Percentiles rank a stretch among this genome's conserved stretches.
Conservation (phyloP, 2,113 vertebrate species). For the Dasyurus viverrinus region DNA sequence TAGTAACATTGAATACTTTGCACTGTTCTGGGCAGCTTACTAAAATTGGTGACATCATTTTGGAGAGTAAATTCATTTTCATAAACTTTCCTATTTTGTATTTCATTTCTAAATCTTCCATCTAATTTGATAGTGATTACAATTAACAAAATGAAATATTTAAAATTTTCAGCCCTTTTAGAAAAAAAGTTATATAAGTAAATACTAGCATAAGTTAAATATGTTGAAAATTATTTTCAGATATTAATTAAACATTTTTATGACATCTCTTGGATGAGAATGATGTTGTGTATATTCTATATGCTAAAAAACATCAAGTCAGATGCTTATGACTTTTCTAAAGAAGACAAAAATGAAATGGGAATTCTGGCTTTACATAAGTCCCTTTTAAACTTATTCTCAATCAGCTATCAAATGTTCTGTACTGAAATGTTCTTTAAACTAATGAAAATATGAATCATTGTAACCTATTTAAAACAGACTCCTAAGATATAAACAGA, state of each 20-base stretch:
- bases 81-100: not conserved
- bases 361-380: not conserved
- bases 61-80: not conserved
- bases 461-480: not conserved
- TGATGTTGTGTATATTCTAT: not conserved
- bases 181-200: not conserved
- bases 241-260: not conserved
- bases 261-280: not conserved
- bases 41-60: conserved; percentile 15
- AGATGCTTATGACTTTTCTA: not conserved
- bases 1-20: not conserved
- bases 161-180: not conserved
- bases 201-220: not conserved
- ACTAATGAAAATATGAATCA: not conserved
- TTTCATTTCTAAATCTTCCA: not conserved
- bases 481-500: not conserved
- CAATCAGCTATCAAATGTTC: not conserved
- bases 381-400: not conserved
- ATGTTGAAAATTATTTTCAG: not conserved
- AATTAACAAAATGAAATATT: not conserved
- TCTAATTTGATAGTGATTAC: not conserved
- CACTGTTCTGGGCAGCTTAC: not conserved
- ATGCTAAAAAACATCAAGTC: not conserved
- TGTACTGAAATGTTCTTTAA: not conserved
- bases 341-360: not conserved